Evolutionary conservation across 2,797 vertebrate genomes (phyloP), one percentile per base, ranked within the genome.

Genomic region (Enteromius trimaculatus): DNA sequence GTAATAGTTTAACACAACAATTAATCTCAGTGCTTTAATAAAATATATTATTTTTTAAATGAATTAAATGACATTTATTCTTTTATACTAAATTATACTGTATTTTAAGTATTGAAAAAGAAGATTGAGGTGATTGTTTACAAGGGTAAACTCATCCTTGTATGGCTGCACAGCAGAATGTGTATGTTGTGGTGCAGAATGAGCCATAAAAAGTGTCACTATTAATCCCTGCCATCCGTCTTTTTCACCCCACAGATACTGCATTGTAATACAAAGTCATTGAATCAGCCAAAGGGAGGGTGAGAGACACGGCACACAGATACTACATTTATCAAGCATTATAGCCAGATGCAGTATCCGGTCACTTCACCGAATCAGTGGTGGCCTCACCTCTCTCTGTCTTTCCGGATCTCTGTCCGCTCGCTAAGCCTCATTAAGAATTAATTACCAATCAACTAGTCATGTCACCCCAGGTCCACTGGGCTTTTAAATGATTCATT

Each of bases 361-460:
- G 87, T 84, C 86, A 81, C 81, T 84, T 79, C 37, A 66, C 58
- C 84, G 88, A 87, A 91, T 89, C 88, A 90, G 88, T 83, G 88
- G 90, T 83, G 90, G 90, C 90, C 88, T 86, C 65, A 82, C 68
- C 34, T 90, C 86, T 91, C 87, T n/a, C 23, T 14, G 55, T 77
- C 62, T 79, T 80, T n/a, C 68, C 75, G 83, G 86, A 92, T 90
- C 91, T 86, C 88, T 82, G 88, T 93, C 91, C 89, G 87, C 89
- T 90, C 83, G 88, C 92, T 92, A 93, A 93, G 92, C 92, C 90
- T 94, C 93, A 95, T 95, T 94, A 95, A 94, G 88, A 94, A 94
- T 95, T 92, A 93, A 95, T 95, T 92, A 94, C 92, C 91, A 94
- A 94, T 94, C 93, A 94, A 92, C 92, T 92, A 93, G 92, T 93